Percentiles rank a stretch among this genome's conserved stretches.
Evolutionary conservation across 2,113 vertebrate genomes (phyloP).

Genomic region (Hippocampus mohnikei): DNA sequence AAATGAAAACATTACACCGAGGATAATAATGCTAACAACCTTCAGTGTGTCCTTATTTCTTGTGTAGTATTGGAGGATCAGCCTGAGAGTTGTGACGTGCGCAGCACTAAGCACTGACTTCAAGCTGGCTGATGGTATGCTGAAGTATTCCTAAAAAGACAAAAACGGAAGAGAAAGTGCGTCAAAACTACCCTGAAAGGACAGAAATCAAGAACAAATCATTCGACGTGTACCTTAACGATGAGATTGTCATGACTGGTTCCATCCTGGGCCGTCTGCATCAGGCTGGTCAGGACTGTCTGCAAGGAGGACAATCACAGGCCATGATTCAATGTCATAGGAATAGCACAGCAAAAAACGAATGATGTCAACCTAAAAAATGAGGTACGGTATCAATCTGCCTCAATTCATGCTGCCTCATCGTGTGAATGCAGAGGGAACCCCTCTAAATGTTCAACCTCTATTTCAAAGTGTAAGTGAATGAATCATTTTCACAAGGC

Average conservation of each 20-base stretch:
- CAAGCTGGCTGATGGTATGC: constrained; percentile 54
- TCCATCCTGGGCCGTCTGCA: constrained; percentile 58
- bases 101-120: constrained; percentile 56
- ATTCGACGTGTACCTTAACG: constrained; percentile 61
- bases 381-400: not conserved
- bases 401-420: not conserved
- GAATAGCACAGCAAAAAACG: not conserved
- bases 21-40: constrained; percentile 41
- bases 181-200: not conserved
- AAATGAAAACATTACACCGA: not conserved
- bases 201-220: not conserved
- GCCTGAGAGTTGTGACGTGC: constrained; percentile 57
- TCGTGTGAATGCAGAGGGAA: not conserved
- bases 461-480: not conserved
- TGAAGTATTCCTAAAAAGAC: constrained; percentile 70
- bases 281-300: constrained; percentile 68
- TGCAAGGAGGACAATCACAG: constrained; percentile 43
- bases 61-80: constrained; percentile 69
- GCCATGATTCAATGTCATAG: not conserved
- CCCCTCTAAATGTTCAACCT: too few relatives aligned
- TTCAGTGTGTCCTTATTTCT: constrained; percentile 56
- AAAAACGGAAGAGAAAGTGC: not conserved
- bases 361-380: not conserved
- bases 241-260: constrained; percentile 46
- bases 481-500: not conserved